These are phyloP conservation scores for Theristicus caerulescens DNA, from an alignment of 2,113 vertebrate genomes.

Conservation along the genomic window DNA sequence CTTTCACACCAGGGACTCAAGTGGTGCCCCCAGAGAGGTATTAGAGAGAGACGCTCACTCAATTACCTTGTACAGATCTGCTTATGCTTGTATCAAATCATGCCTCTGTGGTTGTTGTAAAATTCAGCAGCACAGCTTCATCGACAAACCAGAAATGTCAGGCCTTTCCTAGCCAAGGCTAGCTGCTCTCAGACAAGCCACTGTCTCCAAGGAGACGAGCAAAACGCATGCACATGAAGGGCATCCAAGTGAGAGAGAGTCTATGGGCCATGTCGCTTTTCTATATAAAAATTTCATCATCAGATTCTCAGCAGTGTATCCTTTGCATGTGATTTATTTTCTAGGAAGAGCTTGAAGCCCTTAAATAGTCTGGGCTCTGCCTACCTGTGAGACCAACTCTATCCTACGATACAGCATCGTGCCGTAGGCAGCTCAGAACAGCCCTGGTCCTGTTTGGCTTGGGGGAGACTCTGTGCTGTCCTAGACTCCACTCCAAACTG, in stretches of 20 bases:
- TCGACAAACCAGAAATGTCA: slow-evolving; percentile 45
- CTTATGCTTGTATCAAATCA: not conserved
- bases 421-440: not conserved
- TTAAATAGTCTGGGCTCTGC: not conserved
- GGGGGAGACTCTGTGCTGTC: not conserved
- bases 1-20: not conserved
- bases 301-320: not conserved
- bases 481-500: not conserved
- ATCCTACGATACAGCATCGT: fast-evolving
- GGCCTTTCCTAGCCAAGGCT: slow-evolving; percentile 54
- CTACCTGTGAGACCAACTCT: not conserved
- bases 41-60: not conserved
- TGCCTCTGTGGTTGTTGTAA: not conserved
- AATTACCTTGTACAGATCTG: not conserved
- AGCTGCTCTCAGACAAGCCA: slow-evolving; percentile 48
- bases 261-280: not conserved
- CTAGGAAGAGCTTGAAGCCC: not conserved
- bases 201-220: slow-evolving; percentile 62
- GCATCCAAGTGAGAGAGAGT: slow-evolving; percentile 46
- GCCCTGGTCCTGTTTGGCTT: fast-evolving
- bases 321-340: not conserved
- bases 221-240: slow-evolving; percentile 34
- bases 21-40: not conserved
- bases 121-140: slow-evolving; percentile 19
- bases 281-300: slow-evolving; percentile 7